Evolutionary conservation across 2,888 invertebrate genomes (phyloP).

Genomic region (Melolontha melolontha): DNA sequence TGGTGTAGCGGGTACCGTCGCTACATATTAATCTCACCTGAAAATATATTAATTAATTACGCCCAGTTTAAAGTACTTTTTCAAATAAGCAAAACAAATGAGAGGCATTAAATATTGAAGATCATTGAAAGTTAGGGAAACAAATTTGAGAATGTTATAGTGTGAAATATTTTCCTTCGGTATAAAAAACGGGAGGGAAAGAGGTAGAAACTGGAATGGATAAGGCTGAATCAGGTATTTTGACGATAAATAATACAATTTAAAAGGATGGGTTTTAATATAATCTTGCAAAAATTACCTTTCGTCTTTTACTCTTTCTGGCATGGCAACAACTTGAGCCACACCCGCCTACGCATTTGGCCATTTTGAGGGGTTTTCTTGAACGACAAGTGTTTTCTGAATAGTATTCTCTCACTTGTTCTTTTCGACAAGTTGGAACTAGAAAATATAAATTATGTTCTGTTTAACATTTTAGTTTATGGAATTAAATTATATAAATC

Average conservation of each 20-base stretch:
- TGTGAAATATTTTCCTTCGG: no score
- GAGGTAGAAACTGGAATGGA: no score
- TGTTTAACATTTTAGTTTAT: no score
- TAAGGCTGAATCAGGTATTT: no score
- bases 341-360: constrained; percentile 86
- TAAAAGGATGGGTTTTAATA: no score
- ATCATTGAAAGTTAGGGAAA: no score
- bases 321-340: constrained; percentile 91
- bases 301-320: constrained; percentile 91
- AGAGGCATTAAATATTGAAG: no score
- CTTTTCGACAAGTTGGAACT: constrained; percentile 87
- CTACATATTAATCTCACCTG: constrained; percentile 91
- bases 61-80: not conserved
- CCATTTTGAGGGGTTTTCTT: constrained; percentile 90
- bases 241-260: no score
- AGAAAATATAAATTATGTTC: constrained; percentile 51
- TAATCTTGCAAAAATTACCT: constrained; percentile 70
- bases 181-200: no score
- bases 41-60: constrained; percentile 46
- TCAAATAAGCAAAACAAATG: no score
- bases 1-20: constrained; percentile 93
- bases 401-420: constrained; percentile 90
- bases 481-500: no score
- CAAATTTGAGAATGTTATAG: no score
- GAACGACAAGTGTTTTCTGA: constrained; percentile 93